These are phyloP conservation scores for Stegana nigrithorax DNA, from an alignment of 2,888 invertebrate species.

Conservation along the genomic window DNA sequence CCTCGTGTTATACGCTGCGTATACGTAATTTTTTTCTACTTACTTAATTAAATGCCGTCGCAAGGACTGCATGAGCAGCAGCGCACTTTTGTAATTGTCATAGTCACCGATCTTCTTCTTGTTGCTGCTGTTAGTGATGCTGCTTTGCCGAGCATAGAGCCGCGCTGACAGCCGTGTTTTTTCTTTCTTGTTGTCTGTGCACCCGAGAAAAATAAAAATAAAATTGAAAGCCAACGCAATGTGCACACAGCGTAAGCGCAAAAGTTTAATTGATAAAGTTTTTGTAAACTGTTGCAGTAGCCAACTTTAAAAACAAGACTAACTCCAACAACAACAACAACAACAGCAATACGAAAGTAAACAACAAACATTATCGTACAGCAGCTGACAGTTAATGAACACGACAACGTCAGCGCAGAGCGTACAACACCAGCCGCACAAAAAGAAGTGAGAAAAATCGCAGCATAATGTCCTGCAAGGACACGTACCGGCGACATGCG, in stretches of 20 bases:
- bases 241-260: constrained; percentile 45
- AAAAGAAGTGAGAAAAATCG: neutral
- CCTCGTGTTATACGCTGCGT: no score
- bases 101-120: no score
- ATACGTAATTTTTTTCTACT: no score
- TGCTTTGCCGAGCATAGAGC: no score
- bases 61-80: no score
- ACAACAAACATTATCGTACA: constrained; percentile 7
- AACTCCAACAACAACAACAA: neutral
- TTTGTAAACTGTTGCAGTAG: constrained; percentile 55
- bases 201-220: no score
- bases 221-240: no score
- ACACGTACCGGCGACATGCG: neutral
- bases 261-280: constrained; percentile 58
- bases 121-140: no score
- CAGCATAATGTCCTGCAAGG: neutral
- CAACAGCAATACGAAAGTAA: neutral
- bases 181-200: no score
- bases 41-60: no score
- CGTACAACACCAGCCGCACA: neutral
- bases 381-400: constrained; percentile 13
- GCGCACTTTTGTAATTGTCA: no score
- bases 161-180: neutral
- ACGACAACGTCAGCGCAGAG: neutral
- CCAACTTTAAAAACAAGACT: no score